These are phyloP conservation scores for Sciurus carolinensis DNA, from an alignment of 2,797 vertebrate species.

Conservation along the genomic window DNA sequence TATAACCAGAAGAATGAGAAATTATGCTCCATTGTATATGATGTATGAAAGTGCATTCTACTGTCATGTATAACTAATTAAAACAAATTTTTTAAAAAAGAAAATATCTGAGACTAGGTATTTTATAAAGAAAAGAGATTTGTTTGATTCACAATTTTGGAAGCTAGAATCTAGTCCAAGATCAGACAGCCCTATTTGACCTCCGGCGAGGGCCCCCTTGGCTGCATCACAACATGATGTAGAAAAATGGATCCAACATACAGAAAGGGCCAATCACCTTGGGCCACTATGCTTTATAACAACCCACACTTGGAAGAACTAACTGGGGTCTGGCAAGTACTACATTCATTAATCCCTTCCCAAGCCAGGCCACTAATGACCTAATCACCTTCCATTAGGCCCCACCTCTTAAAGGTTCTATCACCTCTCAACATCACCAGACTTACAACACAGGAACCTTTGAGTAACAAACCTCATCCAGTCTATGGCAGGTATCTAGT, in stretches of 20 bases:
- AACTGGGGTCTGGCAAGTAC: background rate
- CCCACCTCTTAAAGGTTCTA: background rate
- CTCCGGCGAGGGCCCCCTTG: background rate
- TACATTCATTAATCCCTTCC: background rate
- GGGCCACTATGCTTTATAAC: background rate
- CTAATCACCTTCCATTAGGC: background rate
- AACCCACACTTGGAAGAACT: background rate
- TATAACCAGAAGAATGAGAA: no score
- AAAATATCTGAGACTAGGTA: background rate
- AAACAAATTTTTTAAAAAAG: background rate
- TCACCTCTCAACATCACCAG: background rate
- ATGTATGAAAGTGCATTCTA: no score
- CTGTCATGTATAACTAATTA: no score
- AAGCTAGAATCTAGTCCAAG: background rate
- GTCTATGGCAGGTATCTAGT: background rate
- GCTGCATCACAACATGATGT: background rate
- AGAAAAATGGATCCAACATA: background rate
- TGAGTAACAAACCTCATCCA: background rate
- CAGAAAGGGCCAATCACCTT: background rate
- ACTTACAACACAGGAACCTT: background rate
- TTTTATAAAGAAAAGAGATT: background rate
- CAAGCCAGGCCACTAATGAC: background rate
- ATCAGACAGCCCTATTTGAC: background rate
- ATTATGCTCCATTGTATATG: no score
- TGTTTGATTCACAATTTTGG: background rate